These are phyloP conservation scores for Tipula confusa DNA, from an alignment of 2,888 invertebrate genomes.

Conservation along the genomic window DNA sequence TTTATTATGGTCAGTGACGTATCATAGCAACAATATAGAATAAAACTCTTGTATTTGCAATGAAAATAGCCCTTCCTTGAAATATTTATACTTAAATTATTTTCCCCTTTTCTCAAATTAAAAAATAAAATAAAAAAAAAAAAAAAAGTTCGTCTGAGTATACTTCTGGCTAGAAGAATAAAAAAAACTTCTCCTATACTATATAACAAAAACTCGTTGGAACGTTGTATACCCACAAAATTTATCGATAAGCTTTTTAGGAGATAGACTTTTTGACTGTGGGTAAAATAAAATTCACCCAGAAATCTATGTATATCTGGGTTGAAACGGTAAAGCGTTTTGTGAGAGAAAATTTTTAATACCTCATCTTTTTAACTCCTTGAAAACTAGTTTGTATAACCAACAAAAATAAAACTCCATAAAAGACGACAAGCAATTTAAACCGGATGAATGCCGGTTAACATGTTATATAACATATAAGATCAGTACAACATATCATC, in stretches of 20 bases:
- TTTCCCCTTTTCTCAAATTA: conserved; percentile 13
- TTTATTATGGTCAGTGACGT: conserved; percentile 26
- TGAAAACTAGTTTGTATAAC: neutral
- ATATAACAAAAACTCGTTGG: neutral
- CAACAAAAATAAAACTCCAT: neutral
- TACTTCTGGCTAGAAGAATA: neutral
- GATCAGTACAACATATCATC: neutral
- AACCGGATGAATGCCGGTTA: neutral
- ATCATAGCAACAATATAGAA: neutral
- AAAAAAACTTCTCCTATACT: neutral
- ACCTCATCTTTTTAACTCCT: conserved; percentile 7
- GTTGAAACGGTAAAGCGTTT: neutral
- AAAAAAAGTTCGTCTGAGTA: neutral
- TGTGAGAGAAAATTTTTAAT: neutral
- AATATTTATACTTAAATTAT: neutral
- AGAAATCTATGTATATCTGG: neutral
- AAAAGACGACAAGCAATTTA: neutral
- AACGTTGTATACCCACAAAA: neutral
- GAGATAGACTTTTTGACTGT: neutral
- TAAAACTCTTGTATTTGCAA: neutral
- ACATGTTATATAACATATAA: neutral
- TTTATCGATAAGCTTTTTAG: neutral
- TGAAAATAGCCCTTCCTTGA: neutral
- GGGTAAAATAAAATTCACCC: neutral
- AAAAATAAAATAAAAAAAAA: no score